Evolutionary conservation across 2,888 invertebrate genomes (phyloP).

Genomic region (Amphipyra tragopoginis): DNA sequence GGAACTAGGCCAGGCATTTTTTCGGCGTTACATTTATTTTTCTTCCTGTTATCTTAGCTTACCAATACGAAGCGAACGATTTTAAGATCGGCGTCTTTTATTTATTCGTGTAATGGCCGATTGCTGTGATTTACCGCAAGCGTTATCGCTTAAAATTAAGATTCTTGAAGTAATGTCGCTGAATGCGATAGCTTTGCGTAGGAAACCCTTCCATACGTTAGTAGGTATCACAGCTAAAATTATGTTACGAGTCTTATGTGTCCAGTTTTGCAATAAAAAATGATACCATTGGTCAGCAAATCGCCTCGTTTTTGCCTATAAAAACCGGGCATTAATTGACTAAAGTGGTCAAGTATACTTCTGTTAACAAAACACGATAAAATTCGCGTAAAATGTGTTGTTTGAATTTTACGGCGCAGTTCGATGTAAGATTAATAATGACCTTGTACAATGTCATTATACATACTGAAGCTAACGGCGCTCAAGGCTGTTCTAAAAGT

Average conservation of each 20-base stretch:
- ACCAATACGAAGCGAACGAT: slow-evolving; percentile 6
- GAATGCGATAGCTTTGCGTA: no score
- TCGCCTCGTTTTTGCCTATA: no score
- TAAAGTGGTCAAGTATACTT: background rate
- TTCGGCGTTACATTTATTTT: slow-evolving; percentile 20
- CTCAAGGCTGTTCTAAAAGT: slow-evolving; percentile 77
- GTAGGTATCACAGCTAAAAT: no score
- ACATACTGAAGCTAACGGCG: slow-evolving; percentile 69
- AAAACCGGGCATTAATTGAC: no score
- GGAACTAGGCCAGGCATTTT: slow-evolving; percentile 38
- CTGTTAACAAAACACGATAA: slow-evolving; percentile 29
- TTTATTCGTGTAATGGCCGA: no score
- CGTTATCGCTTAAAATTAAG: no score
- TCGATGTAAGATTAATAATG: slow-evolving; percentile 63
- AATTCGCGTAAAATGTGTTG: slow-evolving; percentile 37
- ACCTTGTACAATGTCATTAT: slow-evolving; percentile 82
- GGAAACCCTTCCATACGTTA: no score
- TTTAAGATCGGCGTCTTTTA: slow-evolving; percentile 5
- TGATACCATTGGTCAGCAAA: no score
- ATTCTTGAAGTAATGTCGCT: no score
- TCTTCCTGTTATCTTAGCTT: slow-evolving; percentile 9
- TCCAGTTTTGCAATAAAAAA: no score
- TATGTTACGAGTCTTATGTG: no score
- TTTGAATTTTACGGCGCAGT: slow-evolving; percentile 45
- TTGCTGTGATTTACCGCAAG: no score